phyloP scores from a whole-genome alignment of 1,140 invertebrate genomes.

The Bathynomus jamesi region DNA sequence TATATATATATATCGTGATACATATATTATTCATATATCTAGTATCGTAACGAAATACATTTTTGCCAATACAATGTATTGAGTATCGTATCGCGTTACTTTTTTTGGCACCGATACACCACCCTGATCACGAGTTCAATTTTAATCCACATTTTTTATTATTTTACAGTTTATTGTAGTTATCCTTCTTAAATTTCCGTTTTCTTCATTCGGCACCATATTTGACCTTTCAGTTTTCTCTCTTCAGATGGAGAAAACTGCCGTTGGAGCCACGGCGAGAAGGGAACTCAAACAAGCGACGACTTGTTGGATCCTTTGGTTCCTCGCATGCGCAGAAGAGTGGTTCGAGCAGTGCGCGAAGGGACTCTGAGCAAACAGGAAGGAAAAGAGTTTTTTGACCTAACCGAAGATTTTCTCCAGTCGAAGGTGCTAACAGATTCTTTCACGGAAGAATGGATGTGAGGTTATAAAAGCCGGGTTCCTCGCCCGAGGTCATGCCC shows the following conservation, averaged over 20 bases:
- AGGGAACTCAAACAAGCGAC: slow-evolving; percentile 25
- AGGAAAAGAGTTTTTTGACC: slow-evolving; percentile 29
- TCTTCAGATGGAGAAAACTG: not conserved
- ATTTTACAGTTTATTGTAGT: not conserved
- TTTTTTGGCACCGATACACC: too few relatives aligned
- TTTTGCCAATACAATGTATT: too few relatives aligned
- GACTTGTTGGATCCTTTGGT: slow-evolving; percentile 33
- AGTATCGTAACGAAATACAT: too few relatives aligned
- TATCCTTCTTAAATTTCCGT: not conserved
- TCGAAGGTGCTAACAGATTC: slow-evolving; percentile 19
- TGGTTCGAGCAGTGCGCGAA: slow-evolving; percentile 28
- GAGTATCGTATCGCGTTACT: too few relatives aligned
- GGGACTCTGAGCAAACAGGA: slow-evolving; percentile 12
- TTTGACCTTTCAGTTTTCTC: too few relatives aligned
- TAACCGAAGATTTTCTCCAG: slow-evolving; percentile 29
- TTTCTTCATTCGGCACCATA: too few relatives aligned
- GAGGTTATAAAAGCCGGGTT: too few relatives aligned
- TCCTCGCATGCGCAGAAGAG: slow-evolving; percentile 24
- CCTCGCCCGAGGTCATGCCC: too few relatives aligned
- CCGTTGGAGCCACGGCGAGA: not conserved
- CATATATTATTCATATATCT: too few relatives aligned
- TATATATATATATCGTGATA: too few relatives aligned
- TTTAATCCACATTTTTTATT: not conserved
- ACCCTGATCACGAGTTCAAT: too few relatives aligned
- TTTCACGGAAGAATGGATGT: not conserved